Base-by-base conservation (phyloP, 2,888 invertebrate species). In the Hydraecia micacea region DNA sequence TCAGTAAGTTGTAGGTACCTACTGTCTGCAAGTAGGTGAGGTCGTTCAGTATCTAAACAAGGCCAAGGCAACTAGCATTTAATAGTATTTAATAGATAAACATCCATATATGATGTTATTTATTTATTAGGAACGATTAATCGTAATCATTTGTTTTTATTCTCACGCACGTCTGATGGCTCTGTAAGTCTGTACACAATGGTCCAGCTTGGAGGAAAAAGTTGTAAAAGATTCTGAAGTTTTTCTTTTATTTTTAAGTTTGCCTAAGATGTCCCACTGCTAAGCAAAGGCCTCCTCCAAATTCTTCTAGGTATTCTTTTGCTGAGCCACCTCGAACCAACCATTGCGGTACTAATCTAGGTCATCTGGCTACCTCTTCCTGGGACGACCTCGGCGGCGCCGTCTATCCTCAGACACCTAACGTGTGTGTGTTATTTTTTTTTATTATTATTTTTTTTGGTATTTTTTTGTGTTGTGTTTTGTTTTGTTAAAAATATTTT, bases 21-120 rank as follows among this genome's bases (percentile, higher is more conserved):
- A 39, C 55, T 73, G 63, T 73, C 73, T 70, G 55, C n/a, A 52
- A 86, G 78, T 65, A 46, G 28, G 18, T 65, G 60, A 86, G 90
- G 88, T 87, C 84, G 66, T 25, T 70, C 18, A 60, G 84, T 85
- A 81, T 78, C 79, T 76, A 80, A 89, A 89, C 81, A 90, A 81
- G 88, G 89, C 83, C 89, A 90, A 90, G 89, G 87, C 25, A 77
- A 65, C 73, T 63, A 39, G 63, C 65, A 77, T 76, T 79, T 81
- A 75, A 77, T 77, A 73, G 67, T 58, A 65, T 60, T 67, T 74
- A 65, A 74, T 84, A 71, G 49, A 63, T 67, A 84, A 79, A 88
- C 70, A 79, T 66, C 67, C 66, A 77, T 73, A 55, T 9, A 75
- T 28, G 60, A 46, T 78, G 60, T 32, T 77, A 65, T 72, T 75